These are phyloP conservation scores for Aquatica leii DNA, from an alignment of 2,888 invertebrate genomes.

Conservation along the genomic window DNA sequence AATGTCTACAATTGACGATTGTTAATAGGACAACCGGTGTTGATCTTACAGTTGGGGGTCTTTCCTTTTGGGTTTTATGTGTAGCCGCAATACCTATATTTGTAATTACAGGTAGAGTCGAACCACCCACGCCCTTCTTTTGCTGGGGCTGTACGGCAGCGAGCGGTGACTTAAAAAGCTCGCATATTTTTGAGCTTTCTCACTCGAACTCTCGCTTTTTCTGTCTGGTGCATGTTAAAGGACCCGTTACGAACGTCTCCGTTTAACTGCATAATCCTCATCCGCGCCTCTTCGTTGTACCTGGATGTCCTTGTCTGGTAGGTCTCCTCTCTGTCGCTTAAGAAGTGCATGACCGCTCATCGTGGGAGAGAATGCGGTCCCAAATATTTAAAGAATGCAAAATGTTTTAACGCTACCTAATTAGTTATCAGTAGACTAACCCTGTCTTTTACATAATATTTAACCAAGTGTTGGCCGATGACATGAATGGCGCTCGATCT, in stretches of 20 bases:
- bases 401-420: conserved; percentile 60
- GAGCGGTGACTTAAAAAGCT: conserved; percentile 39
- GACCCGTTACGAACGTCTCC: conserved; percentile 32
- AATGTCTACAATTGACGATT: conserved; percentile 20
- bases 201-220: conserved; percentile 34
- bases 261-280: conserved; percentile 35
- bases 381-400: conserved; percentile 58
- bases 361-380: conserved; percentile 60
- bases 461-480: conserved; percentile 4
- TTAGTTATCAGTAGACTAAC: conserved; percentile 43
- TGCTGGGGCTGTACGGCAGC: conserved; percentile 35
- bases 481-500: not conserved
- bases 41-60: conserved; percentile 33
- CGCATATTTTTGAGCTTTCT: conserved; percentile 38
- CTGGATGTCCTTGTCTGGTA: conserved; percentile 37
- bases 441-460: conserved; percentile 14
- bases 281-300: conserved; percentile 40
- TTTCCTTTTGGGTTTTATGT: conserved; percentile 30
- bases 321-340: conserved; percentile 44
- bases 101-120: conserved; percentile 37
- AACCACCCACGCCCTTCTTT: conserved; percentile 38
- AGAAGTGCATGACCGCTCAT: conserved; percentile 56
- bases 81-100: conserved; percentile 36
- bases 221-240: conserved; percentile 33
- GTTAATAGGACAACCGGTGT: conserved; percentile 28